Conservation (phyloP, 2,113 vertebrate genomes). For the Paraplagusia blochii region DNA sequence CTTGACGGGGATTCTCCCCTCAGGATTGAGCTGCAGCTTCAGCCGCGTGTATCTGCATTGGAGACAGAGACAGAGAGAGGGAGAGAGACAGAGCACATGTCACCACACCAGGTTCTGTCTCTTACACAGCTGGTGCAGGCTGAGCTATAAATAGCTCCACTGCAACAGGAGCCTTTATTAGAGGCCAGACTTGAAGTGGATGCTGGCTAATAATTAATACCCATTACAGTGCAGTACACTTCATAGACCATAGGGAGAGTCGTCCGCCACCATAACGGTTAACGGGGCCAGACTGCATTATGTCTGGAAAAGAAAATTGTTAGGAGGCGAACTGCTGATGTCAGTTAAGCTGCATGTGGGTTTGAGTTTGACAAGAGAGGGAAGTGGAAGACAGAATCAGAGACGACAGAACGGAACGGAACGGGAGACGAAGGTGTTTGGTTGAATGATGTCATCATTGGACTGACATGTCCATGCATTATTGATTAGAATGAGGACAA, state of each 20-base stretch:
- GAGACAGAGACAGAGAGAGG: too few relatives aligned
- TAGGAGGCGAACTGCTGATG: neutral
- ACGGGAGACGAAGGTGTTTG: too few relatives aligned
- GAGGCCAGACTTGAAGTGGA: slow-evolving; percentile 58
- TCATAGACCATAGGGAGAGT: slow-evolving; percentile 39
- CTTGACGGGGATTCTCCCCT: slow-evolving; percentile 93
- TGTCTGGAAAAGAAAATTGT: neutral
- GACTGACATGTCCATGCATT: too few relatives aligned
- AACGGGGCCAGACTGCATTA: slow-evolving; percentile 5
- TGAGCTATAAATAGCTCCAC: slow-evolving; percentile 67
- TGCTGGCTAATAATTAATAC: slow-evolving; percentile 76
- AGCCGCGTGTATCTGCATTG: slow-evolving; percentile 88
- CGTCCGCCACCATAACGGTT: slow-evolving; percentile 21
- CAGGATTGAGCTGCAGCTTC: slow-evolving; percentile 91
- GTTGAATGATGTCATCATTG: too few relatives aligned
- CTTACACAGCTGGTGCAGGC: slow-evolving; percentile 15
- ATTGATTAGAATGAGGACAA: too few relatives aligned
- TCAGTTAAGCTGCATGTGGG: neutral
- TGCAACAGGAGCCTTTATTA: slow-evolving; percentile 65
- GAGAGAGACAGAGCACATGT: slow-evolving; percentile 43
- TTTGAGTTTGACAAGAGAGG: neutral
- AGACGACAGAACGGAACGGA: too few relatives aligned
- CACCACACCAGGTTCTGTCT: too few relatives aligned
- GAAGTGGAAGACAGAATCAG: neutral
- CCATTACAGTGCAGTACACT: slow-evolving; percentile 62